Evolutionary conservation across 2,888 invertebrate species (phyloP).

Genomic region (Mesochorus sp.): DNA sequence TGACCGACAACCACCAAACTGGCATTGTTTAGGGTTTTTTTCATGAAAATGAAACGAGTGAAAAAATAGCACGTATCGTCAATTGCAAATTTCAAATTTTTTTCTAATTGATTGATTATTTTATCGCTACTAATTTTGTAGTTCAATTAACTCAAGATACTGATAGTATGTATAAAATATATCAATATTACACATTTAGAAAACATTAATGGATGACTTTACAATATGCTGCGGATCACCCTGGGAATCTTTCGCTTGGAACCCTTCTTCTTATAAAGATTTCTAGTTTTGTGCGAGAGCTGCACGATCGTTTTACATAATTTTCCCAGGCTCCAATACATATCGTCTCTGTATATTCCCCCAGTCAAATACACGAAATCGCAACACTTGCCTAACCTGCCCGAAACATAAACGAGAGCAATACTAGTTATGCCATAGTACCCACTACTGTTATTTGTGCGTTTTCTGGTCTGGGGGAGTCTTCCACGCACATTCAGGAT

Average conservation of each 20-base stretch:
- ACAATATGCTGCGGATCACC: no score
- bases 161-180: no score
- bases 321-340: constrained; percentile 69
- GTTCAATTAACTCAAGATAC: no score
- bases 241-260: neutral
- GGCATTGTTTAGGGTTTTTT: neutral
- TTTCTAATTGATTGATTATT: no score
- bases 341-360: neutral
- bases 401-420: constrained; percentile 44
- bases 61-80: neutral
- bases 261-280: constrained; percentile 4
- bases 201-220: no score
- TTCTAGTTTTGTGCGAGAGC: constrained; percentile 43
- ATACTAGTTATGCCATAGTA: constrained; percentile 21
- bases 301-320: constrained; percentile 73
- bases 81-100: no score
- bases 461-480: constrained; percentile 26
- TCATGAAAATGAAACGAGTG: neutral
- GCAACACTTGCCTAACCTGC: constrained; percentile 73
- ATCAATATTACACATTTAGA: no score
- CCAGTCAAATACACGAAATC: constrained; percentile 70
- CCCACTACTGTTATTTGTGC: constrained; percentile 21
- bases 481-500: constrained; percentile 23
- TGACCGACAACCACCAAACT: neutral
- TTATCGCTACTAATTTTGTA: no score